Percentiles rank a stretch among this genome's conserved stretches.
phyloP scores from a whole-genome alignment of 2,888 invertebrate species.

The Drosophila bunnanda region DNA sequence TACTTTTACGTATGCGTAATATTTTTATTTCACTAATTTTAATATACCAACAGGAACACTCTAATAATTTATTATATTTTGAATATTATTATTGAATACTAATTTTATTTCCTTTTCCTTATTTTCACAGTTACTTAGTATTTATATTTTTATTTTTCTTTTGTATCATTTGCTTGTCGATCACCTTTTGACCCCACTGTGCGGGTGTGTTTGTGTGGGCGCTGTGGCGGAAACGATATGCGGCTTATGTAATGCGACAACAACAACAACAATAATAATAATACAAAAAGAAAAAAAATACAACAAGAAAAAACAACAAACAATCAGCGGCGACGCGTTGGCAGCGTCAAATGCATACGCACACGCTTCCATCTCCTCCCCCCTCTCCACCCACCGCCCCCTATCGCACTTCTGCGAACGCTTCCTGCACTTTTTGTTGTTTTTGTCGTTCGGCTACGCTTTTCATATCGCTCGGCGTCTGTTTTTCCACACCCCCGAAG shows the following conservation, averaged over 20 bases:
- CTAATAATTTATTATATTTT: too few species aligned
- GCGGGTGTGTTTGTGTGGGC: constrained; percentile 58
- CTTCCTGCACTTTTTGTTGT: constrained; percentile 69
- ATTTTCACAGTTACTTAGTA: background rate
- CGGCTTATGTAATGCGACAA: constrained; percentile 65
- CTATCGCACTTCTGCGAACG: constrained; percentile 26
- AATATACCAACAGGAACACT: too few species aligned
- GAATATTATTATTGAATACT: background rate
- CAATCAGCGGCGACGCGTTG: constrained; percentile 37
- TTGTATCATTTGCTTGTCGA: constrained; percentile 5
- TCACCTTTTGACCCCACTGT: constrained; percentile 25
- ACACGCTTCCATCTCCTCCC: constrained; percentile 44
- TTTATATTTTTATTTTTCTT: background rate
- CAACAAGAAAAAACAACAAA: constrained; percentile 3
- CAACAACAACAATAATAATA: constrained; percentile 37
- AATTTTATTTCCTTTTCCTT: too few species aligned
- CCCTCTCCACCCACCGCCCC: constrained; percentile 6
- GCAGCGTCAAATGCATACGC: constrained; percentile 63
- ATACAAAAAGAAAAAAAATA: constrained; percentile 10
- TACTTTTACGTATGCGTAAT: background rate
- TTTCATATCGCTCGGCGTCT: constrained; percentile 44
- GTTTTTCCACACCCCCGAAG: constrained; percentile 10
- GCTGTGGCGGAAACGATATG: constrained; percentile 72
- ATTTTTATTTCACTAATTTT: too few species aligned
- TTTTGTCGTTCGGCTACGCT: constrained; percentile 34